Evolutionary conservation across 2,113 vertebrate species (phyloP), one percentile per base, ranked within the genome.

Genomic region (Panthera leo): DNA sequence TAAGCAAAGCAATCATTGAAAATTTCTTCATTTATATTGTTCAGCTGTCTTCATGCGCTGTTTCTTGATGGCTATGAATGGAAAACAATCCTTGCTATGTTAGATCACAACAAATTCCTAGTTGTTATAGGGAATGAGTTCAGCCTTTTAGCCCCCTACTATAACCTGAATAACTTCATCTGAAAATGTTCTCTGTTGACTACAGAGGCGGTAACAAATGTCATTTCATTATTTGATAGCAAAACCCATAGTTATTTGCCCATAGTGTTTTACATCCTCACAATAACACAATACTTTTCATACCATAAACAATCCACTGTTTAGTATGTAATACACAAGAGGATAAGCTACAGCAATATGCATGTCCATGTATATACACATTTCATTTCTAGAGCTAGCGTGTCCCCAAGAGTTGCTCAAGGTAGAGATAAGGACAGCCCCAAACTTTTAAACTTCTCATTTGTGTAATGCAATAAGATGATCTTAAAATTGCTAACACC

Each of bases 401-500:
- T 92, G 36, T 61, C 95, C 85, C 71, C 63, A 73, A 91, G 85
- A 98, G 96, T 63, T 97, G 55, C 83, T 98, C 75, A 97, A 89
- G 15, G 95, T 80, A 79, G 14, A 98, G 97, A 97, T 97, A 98
- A 98, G 73, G 39, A 95, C 0, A n/a, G 73, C 48, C 65, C 88
- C 94, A 98, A 98, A 98, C 78, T 97, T 98, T 85, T 12, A 87
- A 95, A 95, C 86, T 98, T 97, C 78, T 53, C 63, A 96, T 96
- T 98, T 98, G 90, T 0, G 0, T 98, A 98, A 98, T 91, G 42
- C 53, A 97, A 96, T 97, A 90, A 96, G 97, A 97, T 68, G 42
- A 79, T 98, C 98, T 98, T 97, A 68, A 97, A 97, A 97, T 89
- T 85, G 84, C 84, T 89, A 97, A 97, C 83, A 89, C 84, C 75